Evolutionary conservation across 2,888 invertebrate genomes (phyloP), one percentile per base, ranked within the genome.

Genomic region (Saturnia japonica): DNA sequence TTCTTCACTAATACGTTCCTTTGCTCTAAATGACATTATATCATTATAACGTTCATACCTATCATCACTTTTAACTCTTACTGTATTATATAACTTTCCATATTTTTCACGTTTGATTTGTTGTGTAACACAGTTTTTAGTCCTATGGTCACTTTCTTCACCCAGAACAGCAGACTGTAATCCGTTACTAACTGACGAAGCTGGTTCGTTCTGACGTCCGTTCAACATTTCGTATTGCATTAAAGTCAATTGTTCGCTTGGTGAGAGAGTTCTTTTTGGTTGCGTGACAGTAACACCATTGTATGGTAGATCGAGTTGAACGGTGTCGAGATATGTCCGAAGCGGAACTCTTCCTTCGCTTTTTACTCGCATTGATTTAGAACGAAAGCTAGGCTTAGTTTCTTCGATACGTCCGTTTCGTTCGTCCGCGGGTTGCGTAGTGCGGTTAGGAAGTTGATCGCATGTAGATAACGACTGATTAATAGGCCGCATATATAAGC

Each of bases 11-110:
- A 87, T 87, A 75, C 85, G 85, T 68, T 90, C 86, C 81, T 88
- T 89, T 67, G 84, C 74, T 68, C 86, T 86, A 74, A 91, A 88
- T 72, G 91, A 87, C 80, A 88, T 85, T 80, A 91, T 91, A 77
- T 93, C 91, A 80, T 91, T 91, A 77, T 91, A 93, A 79, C 90
- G 90, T 79, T 92, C 87, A 81, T 92, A 93, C 78, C 92, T 90
- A 87, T 92, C 89, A 74, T 91, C 91, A 91, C 90, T 93, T 89
- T 93, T 94, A 81, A 94, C 92, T 89, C 94, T 89, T 84, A 94
- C 93, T 80, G 94, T 94, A 82, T 88, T 93, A 77, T 91, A 94
- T 79, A 91, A 85, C 80, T 91, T 93, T 74, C 91, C 91, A 79
- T 90, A 91, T 78, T 89, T 93, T 80, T 93, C 93, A 84, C 88